Evolutionary conservation across 2,113 vertebrate genomes (phyloP), one percentile per base, ranked within the genome.

Genomic region (Dicrurus megarhynchus): DNA sequence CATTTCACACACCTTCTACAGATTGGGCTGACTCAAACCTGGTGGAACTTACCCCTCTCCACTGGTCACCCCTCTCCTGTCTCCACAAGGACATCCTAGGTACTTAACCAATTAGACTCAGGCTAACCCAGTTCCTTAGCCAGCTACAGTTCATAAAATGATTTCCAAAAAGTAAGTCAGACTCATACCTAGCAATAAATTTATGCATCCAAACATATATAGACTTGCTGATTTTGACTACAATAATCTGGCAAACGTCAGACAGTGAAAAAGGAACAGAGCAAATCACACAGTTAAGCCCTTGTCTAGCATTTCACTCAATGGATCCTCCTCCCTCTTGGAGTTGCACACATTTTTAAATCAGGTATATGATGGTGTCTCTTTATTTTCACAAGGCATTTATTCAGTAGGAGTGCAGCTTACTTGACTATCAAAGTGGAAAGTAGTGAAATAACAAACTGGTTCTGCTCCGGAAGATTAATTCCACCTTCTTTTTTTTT

Each of bases 171-270:
- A 20, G 1, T 47, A 26, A 71, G 27, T 46, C 32, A 74, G 42
- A 68, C 6, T 67, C 15, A 69, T 7, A 73, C 7, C 19, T 35
- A 65, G n/a, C 17, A 65, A 61, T 9, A 81, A n/a, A 74, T 81
- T 4, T n/a, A 61, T 57, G 12, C 7, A 30, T 5, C 1, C 3
- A 69, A 21, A 6, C 60, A n/a, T 56, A 65, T 6, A 71, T 0
- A 1, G 39, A 61, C 35, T 61, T 80, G 19, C 16, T 84, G 15
- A 52, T 88, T 70, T 73, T 73, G 23, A 76, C 27, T 23, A 64
- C 9, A 53, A 32, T 60, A 59, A 69, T n/a, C 46, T 19, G 6
- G 39, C 28, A 82, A 83, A 83, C 5, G 16, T 27, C 21, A 73
- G 14, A 52, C 4, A 50, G 15, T 35, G 8, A 65, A 76, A 94